Percentiles rank a stretch among this genome's conserved stretches.
Evolutionary conservation across 1,140 invertebrate genomes (phyloP).

Genomic region (Drosophila kurseongensis): DNA sequence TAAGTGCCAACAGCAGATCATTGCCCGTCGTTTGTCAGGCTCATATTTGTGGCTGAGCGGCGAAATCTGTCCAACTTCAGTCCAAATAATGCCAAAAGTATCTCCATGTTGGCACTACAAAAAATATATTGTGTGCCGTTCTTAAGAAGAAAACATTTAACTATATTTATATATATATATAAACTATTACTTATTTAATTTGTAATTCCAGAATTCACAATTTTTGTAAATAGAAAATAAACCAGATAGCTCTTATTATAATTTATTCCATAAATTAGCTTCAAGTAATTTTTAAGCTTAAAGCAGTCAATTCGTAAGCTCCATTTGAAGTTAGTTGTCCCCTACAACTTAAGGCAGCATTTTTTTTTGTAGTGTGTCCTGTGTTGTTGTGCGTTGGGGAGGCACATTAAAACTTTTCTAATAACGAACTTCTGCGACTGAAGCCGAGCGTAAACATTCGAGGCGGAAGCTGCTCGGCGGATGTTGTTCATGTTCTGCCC

Average conservation of each 20-base stretch:
- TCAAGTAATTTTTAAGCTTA: not conserved
- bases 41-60: conserved; percentile 7
- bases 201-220: no score
- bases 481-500: conserved; percentile 44
- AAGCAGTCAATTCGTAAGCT: not conserved
- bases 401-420: conserved; percentile 79
- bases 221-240: no score
- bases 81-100: conserved; percentile 1
- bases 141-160: no score
- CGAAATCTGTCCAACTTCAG: not conserved
- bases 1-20: conserved; percentile 48
- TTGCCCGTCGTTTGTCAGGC: conserved; percentile 31
- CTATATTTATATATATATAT: no score
- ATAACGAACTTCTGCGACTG: conserved; percentile 71
- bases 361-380: conserved; percentile 4
- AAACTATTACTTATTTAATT: no score
- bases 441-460: conserved; percentile 72
- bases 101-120: conserved; percentile 4
- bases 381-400: conserved; percentile 61
- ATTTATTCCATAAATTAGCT: not conserved
- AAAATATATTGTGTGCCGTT: not conserved
- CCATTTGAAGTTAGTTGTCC: not conserved
- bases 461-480: conserved; percentile 62
- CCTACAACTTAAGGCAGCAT: no score
- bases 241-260: no score